Evolutionary conservation across 2,888 invertebrate genomes (phyloP).

Genomic region (Drosophila sordidapex): DNA sequence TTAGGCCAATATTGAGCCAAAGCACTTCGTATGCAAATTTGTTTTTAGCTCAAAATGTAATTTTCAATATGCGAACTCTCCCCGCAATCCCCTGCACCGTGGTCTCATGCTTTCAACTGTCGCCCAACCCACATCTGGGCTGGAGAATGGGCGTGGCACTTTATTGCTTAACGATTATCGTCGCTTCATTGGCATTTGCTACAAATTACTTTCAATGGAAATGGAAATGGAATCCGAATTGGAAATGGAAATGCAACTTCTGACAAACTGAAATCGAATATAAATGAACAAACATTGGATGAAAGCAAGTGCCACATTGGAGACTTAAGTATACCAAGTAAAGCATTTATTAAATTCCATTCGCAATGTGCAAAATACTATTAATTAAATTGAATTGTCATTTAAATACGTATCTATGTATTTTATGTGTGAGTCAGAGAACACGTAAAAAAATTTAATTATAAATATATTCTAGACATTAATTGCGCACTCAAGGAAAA

Average conservation of each 20-base stretch:
- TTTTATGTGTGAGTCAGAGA: not conserved
- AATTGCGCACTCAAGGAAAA: constrained; percentile 8
- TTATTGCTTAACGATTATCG: constrained; percentile 73
- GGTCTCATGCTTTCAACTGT: constrained; percentile 40
- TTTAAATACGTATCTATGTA: no score
- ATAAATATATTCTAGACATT: not conserved
- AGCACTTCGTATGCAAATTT: constrained; percentile 75
- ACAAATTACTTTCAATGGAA: constrained; percentile 62
- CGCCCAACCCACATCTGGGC: constrained; percentile 8
- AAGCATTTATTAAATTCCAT: not conserved
- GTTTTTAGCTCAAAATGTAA: constrained; percentile 62
- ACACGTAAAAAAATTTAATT: constrained; percentile 3
- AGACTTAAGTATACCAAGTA: not conserved
- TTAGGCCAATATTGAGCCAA: constrained; percentile 60
- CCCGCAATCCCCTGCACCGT: not conserved
- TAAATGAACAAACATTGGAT: constrained; percentile 9
- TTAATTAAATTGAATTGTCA: not conserved
- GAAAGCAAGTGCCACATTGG: not conserved
- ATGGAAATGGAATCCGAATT: constrained; percentile 21
- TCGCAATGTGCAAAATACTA: not conserved
- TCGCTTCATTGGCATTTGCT: constrained; percentile 61
- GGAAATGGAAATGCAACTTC: constrained; percentile 20
- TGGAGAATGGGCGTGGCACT: constrained; percentile 51
- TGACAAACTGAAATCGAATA: constrained; percentile 26
- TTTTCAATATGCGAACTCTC: constrained; percentile 52